Percentiles rank a stretch among this genome's conserved stretches.
These are phyloP conservation scores for Australoheros scitulus DNA, from an alignment of 2,113 vertebrate species.

Conservation along the genomic window DNA sequence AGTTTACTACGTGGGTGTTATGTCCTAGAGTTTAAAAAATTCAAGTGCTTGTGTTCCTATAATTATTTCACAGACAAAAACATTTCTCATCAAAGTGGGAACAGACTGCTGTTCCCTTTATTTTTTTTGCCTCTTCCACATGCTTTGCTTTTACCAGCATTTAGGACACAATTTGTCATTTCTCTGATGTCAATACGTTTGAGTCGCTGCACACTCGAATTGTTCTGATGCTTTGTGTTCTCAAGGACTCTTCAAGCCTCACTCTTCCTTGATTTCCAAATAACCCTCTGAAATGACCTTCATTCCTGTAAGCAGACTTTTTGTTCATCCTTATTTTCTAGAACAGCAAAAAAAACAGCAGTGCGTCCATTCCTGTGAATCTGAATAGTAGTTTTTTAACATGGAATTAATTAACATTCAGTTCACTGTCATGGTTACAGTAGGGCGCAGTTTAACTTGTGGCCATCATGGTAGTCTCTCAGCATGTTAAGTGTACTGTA, in stretches of 20 bases:
- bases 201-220: background rate
- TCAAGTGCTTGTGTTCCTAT: background rate
- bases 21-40: background rate
- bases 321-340: background rate
- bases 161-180: background rate
- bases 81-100: background rate
- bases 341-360: background rate
- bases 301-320: background rate
- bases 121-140: background rate
- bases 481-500: background rate
- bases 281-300: background rate
- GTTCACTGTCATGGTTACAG: background rate
- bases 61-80: background rate
- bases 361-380: background rate
- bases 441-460: background rate
- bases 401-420: too few relatives aligned
- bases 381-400: background rate
- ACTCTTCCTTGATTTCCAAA: background rate
- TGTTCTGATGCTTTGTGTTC: background rate
- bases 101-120: background rate
- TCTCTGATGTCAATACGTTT: background rate
- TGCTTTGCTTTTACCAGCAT: background rate
- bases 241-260: background rate
- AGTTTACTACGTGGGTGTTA: background rate
- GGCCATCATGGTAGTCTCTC: background rate